Evolutionary conservation across 2,113 vertebrate species (phyloP), one percentile per base, ranked within the genome.

Genomic region (Stigmatopora nigra): DNA sequence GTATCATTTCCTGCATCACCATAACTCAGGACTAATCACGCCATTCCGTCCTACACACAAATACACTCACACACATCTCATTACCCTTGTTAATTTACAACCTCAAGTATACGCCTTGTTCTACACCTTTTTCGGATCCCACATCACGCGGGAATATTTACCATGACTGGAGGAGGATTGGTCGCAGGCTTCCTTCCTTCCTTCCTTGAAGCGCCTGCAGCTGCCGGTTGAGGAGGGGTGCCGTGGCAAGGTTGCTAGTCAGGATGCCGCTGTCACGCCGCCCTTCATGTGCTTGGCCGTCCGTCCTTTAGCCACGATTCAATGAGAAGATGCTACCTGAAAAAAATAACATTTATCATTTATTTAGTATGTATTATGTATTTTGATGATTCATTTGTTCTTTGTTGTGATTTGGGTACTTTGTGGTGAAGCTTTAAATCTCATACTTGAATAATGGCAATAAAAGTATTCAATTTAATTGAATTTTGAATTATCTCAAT

Each of bases 241-340:
- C 64, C 75, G 74, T 73, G 59, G 60, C 64, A 58, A 72, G 77
- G 77, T 78, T 72, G 60, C n/a, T 53, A 61, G 83, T 89, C 87
- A 89, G 86, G 88, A 90, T 75, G 81, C 75, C 63, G 83, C 71
- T 75, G 75, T 75, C 64, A 47, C 82, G 79, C 89, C 82, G 83
- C 90, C 95, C 95, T 91, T 94, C 95, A 98, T 98, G 95, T 92
- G 93, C 87, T 86, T 91, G 79, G 76, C 84, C 93, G 91, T 89
- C 84, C 93, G 91, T 89, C 78, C 82, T 88, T 89, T 85, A 86
- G 84, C 90, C 88, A 77, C 88, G 69, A n/a, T 84, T 84, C 82
- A 77, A 85, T 79, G 88, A 89, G 82, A 84, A 79, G 84, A 76
- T 85, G 66, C 72, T 41, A 79, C 85, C 83, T 89, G 86, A 64